Base-by-base conservation (phyloP, 2,797 vertebrate species). In the Poeciliopsis gracilis region DNA sequence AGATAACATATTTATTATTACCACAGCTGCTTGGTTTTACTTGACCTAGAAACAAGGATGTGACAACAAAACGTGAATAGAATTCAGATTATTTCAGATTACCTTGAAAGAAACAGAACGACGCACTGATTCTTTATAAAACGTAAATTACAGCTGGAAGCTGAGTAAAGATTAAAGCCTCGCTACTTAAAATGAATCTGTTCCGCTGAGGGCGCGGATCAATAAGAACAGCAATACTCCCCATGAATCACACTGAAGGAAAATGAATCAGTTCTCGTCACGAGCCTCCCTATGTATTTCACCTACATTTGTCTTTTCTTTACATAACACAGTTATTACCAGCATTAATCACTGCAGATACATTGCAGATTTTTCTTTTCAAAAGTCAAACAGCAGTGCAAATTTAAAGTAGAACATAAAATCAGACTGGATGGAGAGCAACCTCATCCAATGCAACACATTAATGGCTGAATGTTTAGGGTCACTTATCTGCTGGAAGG, bases 11-110 rank as follows among this genome's bases (percentile, higher is more conserved):
- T 79, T 81, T 79, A 79, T 59, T 36, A 83, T 43, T 79, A 71
- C 84, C 70, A 61, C 77, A 88, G 53, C 74, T 77, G 69, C 75
- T 83, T n/a, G 3, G 38, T 85, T 84, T 86, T 53, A 76, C 23
- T 45, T 76, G 36, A 78, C 47, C 45, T 33, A 75, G 69, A 77
- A 75, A 77, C 46, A 77, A 71, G n/a, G 36, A 79, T 41, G 70
- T 20, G 77, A 63, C 18, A 15, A 45, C n/a, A 61, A 72, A 41
- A 74, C 30, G 36, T 73, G 38, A 55, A 75, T 74, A 13, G 49
- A 5, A 81, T 36, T 79, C 15, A 74, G 28, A 82, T 33, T 77
- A 73, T 49, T 36, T 67, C 28, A 36, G 53, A 30, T 75, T 41
- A 5, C 3, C 30, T 59, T 79, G 12, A 70, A 43, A 78, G 70